Base-by-base conservation (phyloP, 2,113 vertebrate genomes). In the Clarias batrachus region DNA sequence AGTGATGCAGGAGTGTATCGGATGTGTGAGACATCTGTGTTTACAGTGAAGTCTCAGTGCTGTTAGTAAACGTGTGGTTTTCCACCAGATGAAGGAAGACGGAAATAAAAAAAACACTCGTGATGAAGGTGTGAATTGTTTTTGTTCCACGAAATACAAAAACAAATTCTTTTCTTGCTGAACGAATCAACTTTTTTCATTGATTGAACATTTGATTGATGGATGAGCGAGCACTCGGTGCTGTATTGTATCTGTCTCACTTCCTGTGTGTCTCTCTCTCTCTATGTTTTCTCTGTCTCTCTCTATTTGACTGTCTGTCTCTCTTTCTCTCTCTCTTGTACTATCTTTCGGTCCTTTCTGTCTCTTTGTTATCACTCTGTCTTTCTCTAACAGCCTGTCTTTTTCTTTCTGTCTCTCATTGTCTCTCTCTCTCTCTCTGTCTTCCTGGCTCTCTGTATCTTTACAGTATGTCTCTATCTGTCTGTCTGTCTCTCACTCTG, bases 111-210 rank as follows among this genome's bases (percentile, higher is more conserved):
- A 33, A 1, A 23, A 1, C 23, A 2, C 30, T 16, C 19, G 23
- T 59, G 30, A 62, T 56, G 52, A 30, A 66, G 48, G 41, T 17
- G 14, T 82, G 41, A 25, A 41, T 41, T 41, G 2, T 82, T 68
- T 68, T 68, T 68, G 30, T 77, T 77, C 62, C 59, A 33, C 2
- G 56, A 62, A 78, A 85, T 85, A 59, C 79, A 79, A 85, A 85
- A 85, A 79, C 41, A 76, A 79, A 41, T 41, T 41, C 4, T 85
- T 78, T 85, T 77, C 48, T 79, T 54, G 48, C 19, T 12, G 74
- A 74, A 25, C 19, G 23, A 37, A 85, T 65, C 23, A 63, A 21
- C 41, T 71, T 54, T 85, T 85, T 85, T 2, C 25, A 25, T 60
- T 52, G 41, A 41, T 41, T n/a, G 27, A 12, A 41, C 56, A 37